Conservation (phyloP, 2,888 invertebrate species). For the Hermaeophaga mercurialis region DNA sequence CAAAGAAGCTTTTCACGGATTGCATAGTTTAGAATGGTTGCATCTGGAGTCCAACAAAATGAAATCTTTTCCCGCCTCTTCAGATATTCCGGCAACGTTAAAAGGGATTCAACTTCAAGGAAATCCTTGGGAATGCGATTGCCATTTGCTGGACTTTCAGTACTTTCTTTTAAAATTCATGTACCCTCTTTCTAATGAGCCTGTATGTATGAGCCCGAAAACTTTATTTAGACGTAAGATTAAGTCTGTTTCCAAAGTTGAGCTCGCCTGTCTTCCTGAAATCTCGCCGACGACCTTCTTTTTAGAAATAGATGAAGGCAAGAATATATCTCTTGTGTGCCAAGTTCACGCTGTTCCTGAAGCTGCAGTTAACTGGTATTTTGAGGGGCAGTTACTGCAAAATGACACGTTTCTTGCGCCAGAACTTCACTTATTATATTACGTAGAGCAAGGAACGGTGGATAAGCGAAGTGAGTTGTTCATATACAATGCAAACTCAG, state of each 20-base stretch:
- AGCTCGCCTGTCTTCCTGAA: conserved; percentile 81
- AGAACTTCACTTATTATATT: conserved; percentile 70
- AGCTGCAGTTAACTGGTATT: conserved; percentile 81
- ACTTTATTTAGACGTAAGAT: conserved; percentile 65
- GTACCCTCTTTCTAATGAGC: conserved; percentile 78
- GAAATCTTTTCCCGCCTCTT: conserved; percentile 68
- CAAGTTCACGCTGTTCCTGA: conserved; percentile 78
- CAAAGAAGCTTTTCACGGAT: conserved; percentile 79
- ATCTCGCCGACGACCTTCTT: conserved; percentile 74
- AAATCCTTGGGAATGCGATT: conserved; percentile 91
- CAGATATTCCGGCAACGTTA: conserved; percentile 74
- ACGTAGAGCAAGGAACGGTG: conserved; percentile 70
- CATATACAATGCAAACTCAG: conserved; percentile 74
- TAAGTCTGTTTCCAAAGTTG: conserved; percentile 68
- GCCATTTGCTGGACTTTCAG: conserved; percentile 76
- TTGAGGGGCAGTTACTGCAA: conserved; percentile 77
- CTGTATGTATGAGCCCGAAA: conserved; percentile 74
- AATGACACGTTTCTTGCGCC: conserved; percentile 72
- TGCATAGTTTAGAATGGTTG: conserved; percentile 83
- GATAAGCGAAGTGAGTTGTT: conserved; percentile 78
- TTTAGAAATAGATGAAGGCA: conserved; percentile 77
- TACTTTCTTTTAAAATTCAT: conserved; percentile 78
- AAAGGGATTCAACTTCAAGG: conserved; percentile 82
- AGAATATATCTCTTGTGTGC: conserved; percentile 80
- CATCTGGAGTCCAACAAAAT: conserved; percentile 82